Evolutionary conservation across 2,888 invertebrate species (phyloP).

Genomic region (Cheilosia grossa): DNA sequence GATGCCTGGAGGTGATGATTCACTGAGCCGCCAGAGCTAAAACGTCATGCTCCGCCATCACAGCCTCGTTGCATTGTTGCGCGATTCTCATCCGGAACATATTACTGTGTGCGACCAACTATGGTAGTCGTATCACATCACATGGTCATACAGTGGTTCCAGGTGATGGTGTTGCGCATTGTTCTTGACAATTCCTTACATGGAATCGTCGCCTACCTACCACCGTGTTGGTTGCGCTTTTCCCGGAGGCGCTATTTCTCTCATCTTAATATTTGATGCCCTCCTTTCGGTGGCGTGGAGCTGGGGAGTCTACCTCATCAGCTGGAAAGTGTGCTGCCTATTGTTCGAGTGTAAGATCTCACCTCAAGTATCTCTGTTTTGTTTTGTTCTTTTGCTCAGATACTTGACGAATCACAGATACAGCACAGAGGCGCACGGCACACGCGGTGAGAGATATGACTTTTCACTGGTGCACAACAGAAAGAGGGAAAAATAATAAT

Average conservation of each 20-base stretch:
- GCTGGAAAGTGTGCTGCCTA: slow-evolving; percentile 55
- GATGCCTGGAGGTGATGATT: slow-evolving; percentile 51
- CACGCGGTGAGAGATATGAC: slow-evolving; percentile 34
- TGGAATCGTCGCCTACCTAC: slow-evolving; percentile 29
- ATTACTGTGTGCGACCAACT: slow-evolving; percentile 27
- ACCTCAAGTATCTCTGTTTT: slow-evolving; percentile 58
- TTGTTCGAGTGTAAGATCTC: slow-evolving; percentile 62
- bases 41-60: slow-evolving; percentile 29
- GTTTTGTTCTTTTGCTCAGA: slow-evolving; percentile 11
- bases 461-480: slow-evolving; percentile 32
- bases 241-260: slow-evolving; percentile 49
- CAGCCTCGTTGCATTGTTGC: slow-evolving; percentile 49
- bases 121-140: slow-evolving; percentile 59
- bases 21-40: slow-evolving; percentile 51
- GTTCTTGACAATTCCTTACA: slow-evolving; percentile 63
- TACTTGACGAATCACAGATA: slow-evolving; percentile 39
- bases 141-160: slow-evolving; percentile 51
- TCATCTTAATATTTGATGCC: slow-evolving; percentile 51
- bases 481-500: slow-evolving; percentile 46
- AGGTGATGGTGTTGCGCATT: slow-evolving; percentile 67
- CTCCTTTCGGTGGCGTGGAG: slow-evolving; percentile 27
- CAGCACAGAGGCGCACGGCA: slow-evolving; percentile 25
- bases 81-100: slow-evolving; percentile 51
- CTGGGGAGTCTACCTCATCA: background rate
- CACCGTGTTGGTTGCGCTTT: slow-evolving; percentile 9